Evolutionary conservation across 2,888 invertebrate genomes (phyloP).

Genomic region (Scaptomyza reducta): DNA sequence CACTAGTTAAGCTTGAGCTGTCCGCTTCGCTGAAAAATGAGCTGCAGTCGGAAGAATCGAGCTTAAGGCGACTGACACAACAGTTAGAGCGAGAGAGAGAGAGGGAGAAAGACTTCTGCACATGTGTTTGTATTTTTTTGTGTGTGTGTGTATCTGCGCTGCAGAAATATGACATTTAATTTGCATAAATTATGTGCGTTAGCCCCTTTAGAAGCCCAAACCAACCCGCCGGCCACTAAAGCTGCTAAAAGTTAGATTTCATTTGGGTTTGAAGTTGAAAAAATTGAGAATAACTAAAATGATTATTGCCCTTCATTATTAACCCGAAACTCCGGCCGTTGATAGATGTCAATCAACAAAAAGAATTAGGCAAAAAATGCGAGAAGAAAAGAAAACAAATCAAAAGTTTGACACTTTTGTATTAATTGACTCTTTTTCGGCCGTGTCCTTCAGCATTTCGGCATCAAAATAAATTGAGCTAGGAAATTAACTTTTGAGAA

Average conservation of each 20-base stretch:
- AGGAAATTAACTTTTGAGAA: conserved; percentile 52
- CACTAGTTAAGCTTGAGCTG: conserved; percentile 46
- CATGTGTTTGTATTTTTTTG: background rate
- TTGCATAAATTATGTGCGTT: conserved; percentile 63
- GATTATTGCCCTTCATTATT: conserved; percentile 30
- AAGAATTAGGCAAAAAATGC: conserved; percentile 3
- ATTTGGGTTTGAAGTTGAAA: conserved; percentile 12
- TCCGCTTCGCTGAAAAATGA: conserved; percentile 62
- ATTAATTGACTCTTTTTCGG: conserved; percentile 46
- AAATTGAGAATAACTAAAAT: background rate
- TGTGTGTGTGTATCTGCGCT: conserved; percentile 36
- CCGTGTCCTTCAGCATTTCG: conserved; percentile 11
- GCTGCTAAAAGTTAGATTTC: conserved; percentile 6
- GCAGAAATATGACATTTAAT: conserved; percentile 63
- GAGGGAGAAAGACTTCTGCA: background rate
- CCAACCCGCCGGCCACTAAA: background rate
- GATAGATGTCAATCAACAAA: conserved; percentile 45
- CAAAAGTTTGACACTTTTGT: conserved; percentile 59
- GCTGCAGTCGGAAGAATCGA: conserved; percentile 35
- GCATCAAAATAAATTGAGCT: conserved; percentile 47
- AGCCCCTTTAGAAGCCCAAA: background rate
- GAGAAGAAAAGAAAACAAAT: conserved; percentile 31
- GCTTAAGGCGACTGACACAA: background rate
- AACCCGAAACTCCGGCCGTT: conserved; percentile 24
- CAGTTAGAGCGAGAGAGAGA: background rate